Conservation (phyloP, 2,888 invertebrate species). For the Tetropium fuscum region DNA sequence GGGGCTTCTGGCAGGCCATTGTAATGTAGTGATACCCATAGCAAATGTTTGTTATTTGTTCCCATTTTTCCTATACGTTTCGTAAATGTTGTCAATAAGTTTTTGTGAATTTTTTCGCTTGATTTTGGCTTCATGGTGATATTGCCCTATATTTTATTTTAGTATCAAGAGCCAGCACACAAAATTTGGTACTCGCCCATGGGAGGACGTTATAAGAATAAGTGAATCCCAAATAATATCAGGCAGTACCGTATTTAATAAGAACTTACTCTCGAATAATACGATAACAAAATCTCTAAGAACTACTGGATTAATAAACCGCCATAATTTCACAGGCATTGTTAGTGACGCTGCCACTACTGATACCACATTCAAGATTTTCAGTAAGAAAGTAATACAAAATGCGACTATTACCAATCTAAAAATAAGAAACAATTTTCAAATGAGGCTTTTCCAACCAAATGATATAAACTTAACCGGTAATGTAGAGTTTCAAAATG, state of each 20-base stretch:
- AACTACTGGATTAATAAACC: conserved; percentile 52
- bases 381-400: conserved; percentile 55
- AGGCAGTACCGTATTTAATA: conserved; percentile 45
- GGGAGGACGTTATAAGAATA: conserved; percentile 47
- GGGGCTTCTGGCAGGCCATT: too few relatives aligned
- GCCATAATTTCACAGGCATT: conserved; percentile 52
- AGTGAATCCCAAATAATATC: conserved; percentile 42
- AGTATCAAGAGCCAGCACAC: conserved; percentile 45
- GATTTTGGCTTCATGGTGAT: too few relatives aligned
- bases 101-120: too few relatives aligned
- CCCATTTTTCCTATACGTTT: too few relatives aligned
- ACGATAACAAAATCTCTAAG: conserved; percentile 39
- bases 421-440: conserved; percentile 40
- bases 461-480: conserved; percentile 39
- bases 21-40: too few relatives aligned
- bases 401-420: conserved; percentile 53
- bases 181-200: conserved; percentile 45
- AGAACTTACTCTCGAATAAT: conserved; percentile 38
- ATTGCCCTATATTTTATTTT: too few relatives aligned
- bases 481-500: conserved; percentile 33
- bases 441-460: conserved; percentile 29
- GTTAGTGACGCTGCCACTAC: conserved; percentile 56
- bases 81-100: too few relatives aligned
- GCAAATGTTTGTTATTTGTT: too few relatives aligned
- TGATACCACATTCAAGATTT: conserved; percentile 37